Conservation (phyloP, 2,797 vertebrate species). For the Gymnothorax javanicus region DNA sequence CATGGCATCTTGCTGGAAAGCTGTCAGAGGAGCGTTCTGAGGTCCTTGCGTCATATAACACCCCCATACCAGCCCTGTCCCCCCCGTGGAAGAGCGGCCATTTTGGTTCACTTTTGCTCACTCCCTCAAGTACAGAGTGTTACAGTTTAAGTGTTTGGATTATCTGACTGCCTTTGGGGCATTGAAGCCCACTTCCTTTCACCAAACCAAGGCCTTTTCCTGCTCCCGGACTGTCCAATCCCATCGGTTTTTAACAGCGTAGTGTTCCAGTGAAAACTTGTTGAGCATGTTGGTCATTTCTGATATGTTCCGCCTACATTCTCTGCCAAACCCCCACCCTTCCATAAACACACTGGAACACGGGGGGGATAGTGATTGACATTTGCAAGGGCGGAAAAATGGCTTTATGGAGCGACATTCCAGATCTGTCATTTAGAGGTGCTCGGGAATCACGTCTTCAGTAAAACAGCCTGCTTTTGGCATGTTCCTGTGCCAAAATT, state of each 20-base stretch:
- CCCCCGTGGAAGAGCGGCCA: too few relatives aligned
- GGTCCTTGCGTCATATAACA: neutral
- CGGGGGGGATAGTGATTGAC: slow-evolving; percentile 63
- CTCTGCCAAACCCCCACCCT: too few relatives aligned
- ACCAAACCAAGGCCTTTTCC: slow-evolving; percentile 34
- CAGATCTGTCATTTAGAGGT: slow-evolving; percentile 73
- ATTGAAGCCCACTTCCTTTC: neutral
- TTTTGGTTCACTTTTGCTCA: too few relatives aligned
- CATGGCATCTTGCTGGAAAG: too few relatives aligned
- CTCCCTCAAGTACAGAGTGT: too few relatives aligned
- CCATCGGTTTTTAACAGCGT: slow-evolving; percentile 42
- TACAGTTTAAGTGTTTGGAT: too few relatives aligned
- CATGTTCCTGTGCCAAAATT: slow-evolving; percentile 45
- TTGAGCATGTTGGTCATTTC: slow-evolving; percentile 65
- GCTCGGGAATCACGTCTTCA: slow-evolving; percentile 69
- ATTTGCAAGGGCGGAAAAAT: slow-evolving; percentile 54
- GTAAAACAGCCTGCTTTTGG: slow-evolving; percentile 45
- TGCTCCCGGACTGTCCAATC: slow-evolving; percentile 35
- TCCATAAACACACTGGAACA: neutral
- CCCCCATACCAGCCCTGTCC: neutral
- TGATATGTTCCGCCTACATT: slow-evolving; percentile 49
- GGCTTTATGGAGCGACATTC: slow-evolving; percentile 68
- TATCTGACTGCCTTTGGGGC: neutral
- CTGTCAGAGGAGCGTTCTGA: neutral
- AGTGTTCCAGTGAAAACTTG: slow-evolving; percentile 61